Evolutionary conservation across 2,888 invertebrate genomes (phyloP).

Genomic region (Hymenopus coronatus): DNA sequence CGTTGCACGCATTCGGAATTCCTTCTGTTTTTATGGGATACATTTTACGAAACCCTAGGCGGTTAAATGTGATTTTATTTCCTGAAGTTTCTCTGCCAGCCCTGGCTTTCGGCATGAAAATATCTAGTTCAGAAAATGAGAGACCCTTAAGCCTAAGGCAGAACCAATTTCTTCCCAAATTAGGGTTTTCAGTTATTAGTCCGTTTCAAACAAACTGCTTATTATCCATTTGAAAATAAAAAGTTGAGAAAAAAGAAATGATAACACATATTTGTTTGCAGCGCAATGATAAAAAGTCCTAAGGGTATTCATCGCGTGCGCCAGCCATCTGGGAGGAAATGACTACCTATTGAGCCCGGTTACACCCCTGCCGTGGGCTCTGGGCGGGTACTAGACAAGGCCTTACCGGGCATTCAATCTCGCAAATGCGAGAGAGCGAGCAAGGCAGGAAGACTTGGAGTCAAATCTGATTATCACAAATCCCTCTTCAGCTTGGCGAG

Average conservation of each 20-base stretch:
- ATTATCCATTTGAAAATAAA: background rate
- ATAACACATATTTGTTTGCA: background rate
- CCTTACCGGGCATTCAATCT: slow-evolving; percentile 29
- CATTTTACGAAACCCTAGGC: too few relatives aligned
- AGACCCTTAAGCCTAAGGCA: background rate
- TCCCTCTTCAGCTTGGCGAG: background rate
- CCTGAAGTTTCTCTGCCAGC: too few relatives aligned
- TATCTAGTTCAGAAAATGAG: background rate
- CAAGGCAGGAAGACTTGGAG: background rate
- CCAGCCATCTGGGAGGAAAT: background rate
- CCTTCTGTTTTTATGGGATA: too few relatives aligned
- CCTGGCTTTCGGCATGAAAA: background rate
- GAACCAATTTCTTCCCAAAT: background rate
- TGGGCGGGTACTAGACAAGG: background rate
- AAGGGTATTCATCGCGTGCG: background rate
- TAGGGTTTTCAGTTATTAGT: background rate
- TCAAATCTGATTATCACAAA: slow-evolving; percentile 31
- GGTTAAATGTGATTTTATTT: too few relatives aligned
- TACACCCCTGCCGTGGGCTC: background rate
- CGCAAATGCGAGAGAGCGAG: slow-evolving; percentile 12
- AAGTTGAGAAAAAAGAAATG: background rate
- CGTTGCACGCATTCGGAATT: too few relatives aligned
- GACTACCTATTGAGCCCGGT: background rate
- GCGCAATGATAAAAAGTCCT: background rate
- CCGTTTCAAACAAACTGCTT: background rate